Percentiles rank a stretch among this genome's conserved stretches.
Evolutionary conservation across 2,888 invertebrate genomes (phyloP).

Genomic region (Xestia ashworthii): DNA sequence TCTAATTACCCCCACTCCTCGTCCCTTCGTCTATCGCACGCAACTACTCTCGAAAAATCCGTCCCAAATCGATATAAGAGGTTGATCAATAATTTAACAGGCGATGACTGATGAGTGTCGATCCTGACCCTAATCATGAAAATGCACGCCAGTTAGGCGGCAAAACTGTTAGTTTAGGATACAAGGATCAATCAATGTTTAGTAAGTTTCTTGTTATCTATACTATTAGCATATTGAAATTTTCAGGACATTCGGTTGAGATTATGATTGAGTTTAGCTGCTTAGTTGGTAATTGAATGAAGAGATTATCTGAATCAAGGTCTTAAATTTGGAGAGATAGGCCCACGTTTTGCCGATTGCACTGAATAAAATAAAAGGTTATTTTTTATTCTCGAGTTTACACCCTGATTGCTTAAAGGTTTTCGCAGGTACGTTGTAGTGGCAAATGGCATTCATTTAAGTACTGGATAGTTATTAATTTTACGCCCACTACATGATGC

Average conservation of each 20-base stretch:
- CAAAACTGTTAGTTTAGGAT: slow-evolving; percentile 61
- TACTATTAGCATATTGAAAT: slow-evolving; percentile 45
- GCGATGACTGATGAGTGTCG: slow-evolving; percentile 58
- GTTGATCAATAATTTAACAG: slow-evolving; percentile 40
- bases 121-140: slow-evolving; percentile 43
- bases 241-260: slow-evolving; percentile 30
- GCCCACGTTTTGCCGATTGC: not conserved
- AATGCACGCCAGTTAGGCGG: slow-evolving; percentile 36
- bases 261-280: slow-evolving; percentile 42
- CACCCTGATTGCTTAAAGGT: slow-evolving; percentile 45
- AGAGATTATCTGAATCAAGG: not conserved
- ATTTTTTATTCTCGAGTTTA: slow-evolving; percentile 15
- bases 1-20: slow-evolving; percentile 24
- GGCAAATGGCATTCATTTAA: not conserved
- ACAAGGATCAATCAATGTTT: slow-evolving; percentile 56
- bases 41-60: slow-evolving; percentile 15
- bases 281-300: slow-evolving; percentile 20
- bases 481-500: not conserved
- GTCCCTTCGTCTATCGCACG: not conserved
- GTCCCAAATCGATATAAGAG: slow-evolving; percentile 25
- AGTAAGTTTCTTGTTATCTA: slow-evolving; percentile 43
- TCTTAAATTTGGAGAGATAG: not conserved
- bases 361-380: not conserved
- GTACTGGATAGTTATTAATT: not conserved
- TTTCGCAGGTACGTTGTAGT: not conserved